These are phyloP conservation scores for Onthophagus sagittarius DNA, from an alignment of 2,888 invertebrate genomes.

Conservation along the genomic window DNA sequence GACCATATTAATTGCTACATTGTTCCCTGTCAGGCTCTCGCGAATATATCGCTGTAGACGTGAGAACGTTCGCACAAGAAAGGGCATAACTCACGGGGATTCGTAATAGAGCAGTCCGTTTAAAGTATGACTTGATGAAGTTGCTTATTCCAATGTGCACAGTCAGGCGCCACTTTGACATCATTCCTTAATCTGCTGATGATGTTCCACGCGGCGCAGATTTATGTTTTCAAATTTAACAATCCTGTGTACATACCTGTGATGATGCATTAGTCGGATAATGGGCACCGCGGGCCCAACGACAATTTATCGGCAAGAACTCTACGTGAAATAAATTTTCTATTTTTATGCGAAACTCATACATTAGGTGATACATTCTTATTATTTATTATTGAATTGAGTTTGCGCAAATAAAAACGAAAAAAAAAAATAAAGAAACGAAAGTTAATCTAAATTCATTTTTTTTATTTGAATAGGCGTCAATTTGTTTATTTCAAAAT, in stretches of 20 bases:
- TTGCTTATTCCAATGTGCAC: constrained; percentile 9
- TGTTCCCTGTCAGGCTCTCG: neutral
- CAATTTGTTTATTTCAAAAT: neutral
- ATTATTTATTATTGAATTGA: no score
- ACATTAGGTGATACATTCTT: neutral
- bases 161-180: constrained; percentile 9
- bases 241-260: neutral
- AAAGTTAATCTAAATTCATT: neutral
- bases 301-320: neutral
- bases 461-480: neutral
- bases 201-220: constrained; percentile 5
- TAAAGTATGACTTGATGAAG: constrained; percentile 2
- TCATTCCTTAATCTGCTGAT: constrained; percentile 12
- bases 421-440: neutral
- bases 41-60: neutral
- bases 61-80: neutral
- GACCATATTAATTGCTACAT: neutral
- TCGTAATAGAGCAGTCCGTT: neutral
- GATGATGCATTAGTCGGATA: neutral
- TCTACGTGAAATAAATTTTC: neutral
- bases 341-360: neutral
- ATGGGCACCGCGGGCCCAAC: neutral
- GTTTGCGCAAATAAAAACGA: no score
- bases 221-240: constrained; percentile 8
- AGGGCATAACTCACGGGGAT: neutral